Conservation (phyloP, 2,797 vertebrate genomes). For the Tarsius wallacei region DNA sequence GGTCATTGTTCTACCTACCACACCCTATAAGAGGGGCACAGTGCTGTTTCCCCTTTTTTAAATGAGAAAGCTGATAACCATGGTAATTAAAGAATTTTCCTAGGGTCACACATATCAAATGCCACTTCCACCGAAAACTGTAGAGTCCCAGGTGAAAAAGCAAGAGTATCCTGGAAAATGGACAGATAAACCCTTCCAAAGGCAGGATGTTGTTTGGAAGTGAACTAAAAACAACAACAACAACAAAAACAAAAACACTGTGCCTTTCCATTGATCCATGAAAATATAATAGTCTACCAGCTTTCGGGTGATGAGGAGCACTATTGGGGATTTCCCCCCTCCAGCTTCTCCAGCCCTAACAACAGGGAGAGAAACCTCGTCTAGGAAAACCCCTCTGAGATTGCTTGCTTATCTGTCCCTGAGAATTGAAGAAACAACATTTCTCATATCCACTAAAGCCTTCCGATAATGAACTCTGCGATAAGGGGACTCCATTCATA, state of each 20-base stretch:
- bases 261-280: neutral
- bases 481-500: conserved; percentile 68
- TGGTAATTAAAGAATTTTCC: neutral
- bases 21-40: neutral
- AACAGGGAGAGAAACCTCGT: conserved; percentile 44
- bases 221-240: neutral
- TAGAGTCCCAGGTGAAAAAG: neutral
- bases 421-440: conserved; percentile 56
- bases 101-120: neutral
- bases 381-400: conserved; percentile 60
- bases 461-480: conserved; percentile 69
- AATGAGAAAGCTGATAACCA: neutral
- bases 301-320: neutral
- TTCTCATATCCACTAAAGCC: conserved; percentile 68
- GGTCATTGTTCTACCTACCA: neutral
- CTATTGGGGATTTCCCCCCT: neutral
- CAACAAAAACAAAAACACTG: rapidly evolving
- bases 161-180: neutral
- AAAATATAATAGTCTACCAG: conserved; percentile 45
- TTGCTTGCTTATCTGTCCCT: conserved; percentile 62
- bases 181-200: conserved; percentile 23
- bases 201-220: neutral
- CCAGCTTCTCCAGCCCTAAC: conserved; percentile 6
- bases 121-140: neutral
- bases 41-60: neutral